Evolutionary conservation across 2,888 invertebrate species (phyloP).

Genomic region (Ectemnius cavifrons): DNA sequence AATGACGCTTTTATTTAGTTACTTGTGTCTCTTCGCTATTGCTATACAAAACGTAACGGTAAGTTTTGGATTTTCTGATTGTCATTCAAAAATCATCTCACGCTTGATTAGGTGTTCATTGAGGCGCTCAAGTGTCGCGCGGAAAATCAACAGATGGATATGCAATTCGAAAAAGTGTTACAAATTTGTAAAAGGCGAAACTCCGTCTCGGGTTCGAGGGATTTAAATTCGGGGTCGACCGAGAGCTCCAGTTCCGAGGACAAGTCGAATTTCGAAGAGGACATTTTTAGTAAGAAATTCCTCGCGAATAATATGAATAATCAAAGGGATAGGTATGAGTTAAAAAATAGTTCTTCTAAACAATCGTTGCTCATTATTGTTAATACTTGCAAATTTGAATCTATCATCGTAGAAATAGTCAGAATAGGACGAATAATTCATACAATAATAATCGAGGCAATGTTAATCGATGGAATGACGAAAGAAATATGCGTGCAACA

Average conservation of each 20-base stretch:
- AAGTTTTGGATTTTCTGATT: neutral
- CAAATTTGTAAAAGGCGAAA: constrained; percentile 79
- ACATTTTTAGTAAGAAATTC: constrained; percentile 66
- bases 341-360: too few relatives aligned
- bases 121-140: constrained; percentile 80
- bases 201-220: constrained; percentile 66
- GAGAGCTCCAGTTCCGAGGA: constrained; percentile 63
- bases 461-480: constrained; percentile 22
- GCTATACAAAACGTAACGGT: neutral
- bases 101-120: neutral
- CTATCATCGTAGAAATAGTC: neutral
- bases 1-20: neutral
- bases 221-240: constrained; percentile 68
- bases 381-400: too few relatives aligned
- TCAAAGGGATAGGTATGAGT: constrained; percentile 36
- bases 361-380: too few relatives aligned
- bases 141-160: constrained; percentile 81
- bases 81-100: neutral
- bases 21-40: neutral
- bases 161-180: constrained; percentile 81
- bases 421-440: constrained; percentile 8
- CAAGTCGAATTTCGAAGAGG: constrained; percentile 62
- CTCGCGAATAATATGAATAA: constrained; percentile 43
- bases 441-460: constrained; percentile 24
- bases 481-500: constrained; percentile 5